Evolutionary conservation across 2,888 invertebrate species (phyloP).

Genomic region (Galerucella calmariensis): DNA sequence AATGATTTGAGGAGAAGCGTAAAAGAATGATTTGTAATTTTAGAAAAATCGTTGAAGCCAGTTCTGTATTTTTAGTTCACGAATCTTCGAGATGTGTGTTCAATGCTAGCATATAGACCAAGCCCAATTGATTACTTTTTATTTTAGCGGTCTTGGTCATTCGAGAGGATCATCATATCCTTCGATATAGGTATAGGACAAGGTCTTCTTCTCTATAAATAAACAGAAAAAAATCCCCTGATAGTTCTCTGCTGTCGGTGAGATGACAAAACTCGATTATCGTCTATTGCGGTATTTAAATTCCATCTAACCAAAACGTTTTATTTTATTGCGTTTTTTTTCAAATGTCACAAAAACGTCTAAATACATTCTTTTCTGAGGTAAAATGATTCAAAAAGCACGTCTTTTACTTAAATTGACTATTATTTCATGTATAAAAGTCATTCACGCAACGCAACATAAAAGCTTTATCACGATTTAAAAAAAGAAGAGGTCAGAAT

Average conservation of each 20-base stretch:
- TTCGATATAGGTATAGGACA: constrained; percentile 16
- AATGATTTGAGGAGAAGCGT: too few relatives aligned
- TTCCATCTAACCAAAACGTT: too few relatives aligned
- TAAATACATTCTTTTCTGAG: too few relatives aligned
- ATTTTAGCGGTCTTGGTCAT: constrained; percentile 18
- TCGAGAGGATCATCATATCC: constrained; percentile 17
- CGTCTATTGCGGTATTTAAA: background rate
- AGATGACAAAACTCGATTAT: background rate
- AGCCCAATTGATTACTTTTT: constrained; percentile 15
- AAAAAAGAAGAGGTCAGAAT: too few relatives aligned
- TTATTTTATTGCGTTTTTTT: too few relatives aligned
- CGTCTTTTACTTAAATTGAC: too few relatives aligned
- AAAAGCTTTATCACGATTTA: too few relatives aligned
- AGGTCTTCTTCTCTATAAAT: constrained; percentile 31
- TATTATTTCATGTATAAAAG: too few relatives aligned
- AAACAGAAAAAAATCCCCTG: background rate
- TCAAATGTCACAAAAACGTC: too few relatives aligned
- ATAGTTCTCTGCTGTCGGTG: background rate
- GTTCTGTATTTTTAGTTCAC: constrained; percentile 1
- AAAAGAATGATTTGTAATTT: too few relatives aligned
- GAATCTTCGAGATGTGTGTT: constrained; percentile 8
- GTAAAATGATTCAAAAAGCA: too few relatives aligned
- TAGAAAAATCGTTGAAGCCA: background rate
- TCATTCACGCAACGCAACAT: too few relatives aligned
- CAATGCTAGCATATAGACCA: constrained; percentile 23